These are phyloP conservation scores for Metopia argyrocephala DNA, from an alignment of 2,888 invertebrate genomes.

Conservation along the genomic window DNA sequence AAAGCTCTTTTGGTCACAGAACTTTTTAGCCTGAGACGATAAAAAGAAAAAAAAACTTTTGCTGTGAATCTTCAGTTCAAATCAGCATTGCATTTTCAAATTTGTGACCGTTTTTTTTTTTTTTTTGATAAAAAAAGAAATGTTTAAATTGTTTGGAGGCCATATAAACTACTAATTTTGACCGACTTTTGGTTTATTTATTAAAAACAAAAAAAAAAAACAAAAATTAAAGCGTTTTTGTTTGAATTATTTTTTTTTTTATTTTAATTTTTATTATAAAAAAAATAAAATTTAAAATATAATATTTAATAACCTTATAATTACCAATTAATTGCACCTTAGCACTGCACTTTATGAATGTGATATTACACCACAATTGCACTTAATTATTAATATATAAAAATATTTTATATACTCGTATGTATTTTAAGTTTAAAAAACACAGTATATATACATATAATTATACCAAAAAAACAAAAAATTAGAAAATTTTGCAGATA, in stretches of 20 bases:
- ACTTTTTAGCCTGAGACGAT: too few species aligned
- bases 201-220: not conserved
- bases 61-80: too few species aligned
- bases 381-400: slow-evolving; percentile 63
- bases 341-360: slow-evolving; percentile 66
- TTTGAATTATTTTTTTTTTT: too few species aligned
- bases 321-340: slow-evolving; percentile 35
- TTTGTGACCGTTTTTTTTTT: too few species aligned
- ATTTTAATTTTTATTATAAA: not conserved
- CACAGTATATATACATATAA: not conserved
- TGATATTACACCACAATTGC: slow-evolving; percentile 66
- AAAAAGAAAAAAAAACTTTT: too few species aligned
- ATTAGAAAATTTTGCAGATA: slow-evolving; percentile 39
- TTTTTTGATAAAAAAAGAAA: too few species aligned
- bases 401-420: slow-evolving; percentile 31
- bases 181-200: too few species aligned
- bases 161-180: too few species aligned
- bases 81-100: too few species aligned
- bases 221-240: too few species aligned
- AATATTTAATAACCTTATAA: not conserved
- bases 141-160: too few species aligned
- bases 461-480: not conserved
- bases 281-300: not conserved
- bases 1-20: too few species aligned
- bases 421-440: slow-evolving; percentile 26